Evolutionary conservation across 1,140 invertebrate species (phyloP), one percentile per base, ranked within the genome.

Genomic region (Drosophila quadrilineata): DNA sequence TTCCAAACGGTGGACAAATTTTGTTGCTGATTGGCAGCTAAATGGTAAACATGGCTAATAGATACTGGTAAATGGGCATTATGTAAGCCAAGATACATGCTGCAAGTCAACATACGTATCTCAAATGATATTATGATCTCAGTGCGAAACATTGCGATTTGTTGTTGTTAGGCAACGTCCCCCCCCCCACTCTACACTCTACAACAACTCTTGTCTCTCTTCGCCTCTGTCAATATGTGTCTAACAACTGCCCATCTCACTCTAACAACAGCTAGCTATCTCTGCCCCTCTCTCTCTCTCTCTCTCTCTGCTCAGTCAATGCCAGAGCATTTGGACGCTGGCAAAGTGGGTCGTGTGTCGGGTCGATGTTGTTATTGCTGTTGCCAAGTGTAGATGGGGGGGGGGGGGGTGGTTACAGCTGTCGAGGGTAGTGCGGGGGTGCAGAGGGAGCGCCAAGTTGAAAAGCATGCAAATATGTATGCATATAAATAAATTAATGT

Each of bases 401-500:
- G 0, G 3, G 29, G 9, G 26, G 6, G 26, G 29, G 41, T n/a
- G n/a, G n/a, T n/a, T n/a, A n/a, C n/a, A 22, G 19, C 22, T 31
- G 26, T 22, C 16, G 12, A 12, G 3, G 12, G n/a, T 8, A 19
- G 38, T 12, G 24, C 21, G 24, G 41, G 40, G 26, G 59, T 38
- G 52, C 56, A 60, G 63, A 64, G 75, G 76, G 76, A 76, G 68
- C 66, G 73, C 73, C 77, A 73, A 84, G 69, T 84, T 56, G 77
- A 76, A 84, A 72, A 76, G 68, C 76, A 76, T 82, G 76, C 69
- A 82, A 84, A 82, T 82, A 80, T 82, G 71, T 84, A 73, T 82
- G 76, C 77, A 82, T 82, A 84, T 84, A 82, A 82, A 82, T 82
- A 82, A 82, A 84, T 77, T 77, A 82, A 82, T 82, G 76, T 77